Base-by-base conservation (phyloP, 2,797 vertebrate genomes). In the Huso huso region DNA sequence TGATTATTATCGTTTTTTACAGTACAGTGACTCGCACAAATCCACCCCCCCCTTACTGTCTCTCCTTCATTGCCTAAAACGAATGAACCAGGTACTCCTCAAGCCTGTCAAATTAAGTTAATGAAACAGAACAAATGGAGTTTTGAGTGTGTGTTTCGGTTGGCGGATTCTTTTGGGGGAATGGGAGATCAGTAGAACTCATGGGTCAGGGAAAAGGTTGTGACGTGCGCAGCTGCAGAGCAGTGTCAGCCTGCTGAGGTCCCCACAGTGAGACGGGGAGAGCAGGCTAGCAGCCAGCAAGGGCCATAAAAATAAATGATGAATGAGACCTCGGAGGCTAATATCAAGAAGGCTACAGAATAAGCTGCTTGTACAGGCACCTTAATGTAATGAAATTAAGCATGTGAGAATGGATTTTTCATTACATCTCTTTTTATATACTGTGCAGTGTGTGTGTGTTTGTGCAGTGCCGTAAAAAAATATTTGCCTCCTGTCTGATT, bases 81-180 rank as follows among this genome's bases (percentile, higher is more conserved):
- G 77, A 81, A 78, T 3, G 48, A 73, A 75, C 65, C 70, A 66
- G 64, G 71, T 37, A 37, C 23, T 37, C 23, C 23, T 37, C 23
- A 4, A 37, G 66, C 72, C 73, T 82, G 74, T 81, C 77, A 82
- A 74, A 79, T 81, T 79, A 79, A 74, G 70, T 60, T 76, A 80
- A 81, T 82, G 75, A 79, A 76, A 81, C 75, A 69, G 75, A 84
- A 69, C 69, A 83, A 87, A 80, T 83, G 75, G 70, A 76, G 81
- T 82, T 85, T 81, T 77, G 64, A 81, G 80, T 83, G 78, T 80
- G 76, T 69, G 80, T 6, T 37, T 37, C 2, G 23, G 23, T 51
- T 79, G 80, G 74, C 75, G 74, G 75, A 67, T 77, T 85, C 78
- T 79, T 81, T 78, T 75, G 72, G 74, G 55, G 74, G 77, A 67